Evolutionary conservation across 92 coral and sea anemone species (phyloP).

Genomic region (Pocillopora meandrina): DNA sequence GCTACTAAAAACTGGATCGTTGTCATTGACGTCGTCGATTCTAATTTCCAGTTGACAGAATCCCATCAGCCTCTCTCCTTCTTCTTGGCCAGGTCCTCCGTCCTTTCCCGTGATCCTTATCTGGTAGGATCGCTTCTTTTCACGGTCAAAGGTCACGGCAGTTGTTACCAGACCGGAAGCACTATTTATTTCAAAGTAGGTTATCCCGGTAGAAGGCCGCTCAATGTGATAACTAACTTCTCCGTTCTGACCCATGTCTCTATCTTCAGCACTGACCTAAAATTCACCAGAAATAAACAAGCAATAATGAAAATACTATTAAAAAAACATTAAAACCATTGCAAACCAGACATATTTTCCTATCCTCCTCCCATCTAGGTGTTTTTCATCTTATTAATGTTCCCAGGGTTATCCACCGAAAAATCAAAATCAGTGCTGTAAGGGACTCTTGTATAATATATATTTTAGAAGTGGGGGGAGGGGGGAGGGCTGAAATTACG

Average conservation of each 20-base stretch:
- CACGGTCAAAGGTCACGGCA: constrained; percentile 82
- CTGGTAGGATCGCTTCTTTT: constrained; percentile 58
- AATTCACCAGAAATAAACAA: background rate
- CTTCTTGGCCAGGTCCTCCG: constrained; percentile 70
- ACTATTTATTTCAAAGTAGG: constrained; percentile 71
- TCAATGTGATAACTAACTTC: constrained; percentile 78
- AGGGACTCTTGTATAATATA: no score
- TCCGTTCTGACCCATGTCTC: constrained; percentile 88
- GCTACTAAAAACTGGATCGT: constrained; percentile 75
- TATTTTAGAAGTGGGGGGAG: no score
- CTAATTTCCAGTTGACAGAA: constrained; percentile 83
- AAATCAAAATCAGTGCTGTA: no score
- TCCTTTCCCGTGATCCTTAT: constrained; percentile 68
- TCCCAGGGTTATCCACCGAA: no score
- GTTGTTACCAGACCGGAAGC: constrained; percentile 80
- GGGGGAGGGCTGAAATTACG: no score
- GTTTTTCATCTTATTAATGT: no score
- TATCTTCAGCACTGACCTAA: constrained; percentile 85
- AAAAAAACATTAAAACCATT: no score
- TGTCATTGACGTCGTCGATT: constrained; percentile 86
- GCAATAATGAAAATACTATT: no score
- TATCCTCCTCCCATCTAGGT: no score
- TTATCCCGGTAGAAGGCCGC: constrained; percentile 38
- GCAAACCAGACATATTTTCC: no score
- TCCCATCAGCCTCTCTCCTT: constrained; percentile 84